Conservation (phyloP, 1,140 invertebrate species). For the Aphelenchoides besseyi region DNA sequence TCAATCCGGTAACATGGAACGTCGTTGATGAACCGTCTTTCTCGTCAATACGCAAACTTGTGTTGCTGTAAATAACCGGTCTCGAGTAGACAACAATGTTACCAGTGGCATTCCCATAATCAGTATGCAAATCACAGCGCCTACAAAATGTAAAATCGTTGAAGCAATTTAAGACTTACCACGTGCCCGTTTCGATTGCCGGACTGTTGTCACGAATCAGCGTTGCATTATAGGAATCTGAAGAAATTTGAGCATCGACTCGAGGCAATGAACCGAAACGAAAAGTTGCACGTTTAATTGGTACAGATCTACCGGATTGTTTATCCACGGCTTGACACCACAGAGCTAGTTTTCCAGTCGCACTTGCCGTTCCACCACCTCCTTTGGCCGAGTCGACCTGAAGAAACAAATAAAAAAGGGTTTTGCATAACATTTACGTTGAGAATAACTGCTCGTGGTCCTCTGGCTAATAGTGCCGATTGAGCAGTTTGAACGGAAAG, state of each 20-base stretch:
- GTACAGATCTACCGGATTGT: conserved; percentile 7
- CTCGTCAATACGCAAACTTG: conserved; percentile 13
- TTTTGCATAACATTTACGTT: background rate
- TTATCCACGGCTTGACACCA: conserved; percentile 18
- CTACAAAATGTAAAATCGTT: no score
- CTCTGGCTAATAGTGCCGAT: background rate
- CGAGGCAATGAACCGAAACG: background rate
- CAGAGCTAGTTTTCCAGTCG: background rate
- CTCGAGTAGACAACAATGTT: conserved; percentile 11
- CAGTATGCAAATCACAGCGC: conserved; percentile 7
- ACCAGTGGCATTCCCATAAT: conserved; percentile 9
- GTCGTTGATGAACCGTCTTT: conserved; percentile 2
- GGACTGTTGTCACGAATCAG: background rate
- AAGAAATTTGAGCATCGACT: background rate
- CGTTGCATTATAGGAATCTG: background rate
- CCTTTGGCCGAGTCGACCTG: conserved; percentile 10
- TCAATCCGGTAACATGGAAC: background rate
- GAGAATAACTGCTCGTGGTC: background rate
- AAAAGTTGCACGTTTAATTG: background rate
- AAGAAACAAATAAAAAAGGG: background rate
- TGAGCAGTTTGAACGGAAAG: background rate
- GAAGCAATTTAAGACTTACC: no score
- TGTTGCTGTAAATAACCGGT: conserved; percentile 10
- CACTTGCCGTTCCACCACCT: background rate
- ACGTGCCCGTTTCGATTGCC: conserved; percentile 6